Conservation (phyloP, 2,113 vertebrate genomes). For the Serinus canaria region DNA sequence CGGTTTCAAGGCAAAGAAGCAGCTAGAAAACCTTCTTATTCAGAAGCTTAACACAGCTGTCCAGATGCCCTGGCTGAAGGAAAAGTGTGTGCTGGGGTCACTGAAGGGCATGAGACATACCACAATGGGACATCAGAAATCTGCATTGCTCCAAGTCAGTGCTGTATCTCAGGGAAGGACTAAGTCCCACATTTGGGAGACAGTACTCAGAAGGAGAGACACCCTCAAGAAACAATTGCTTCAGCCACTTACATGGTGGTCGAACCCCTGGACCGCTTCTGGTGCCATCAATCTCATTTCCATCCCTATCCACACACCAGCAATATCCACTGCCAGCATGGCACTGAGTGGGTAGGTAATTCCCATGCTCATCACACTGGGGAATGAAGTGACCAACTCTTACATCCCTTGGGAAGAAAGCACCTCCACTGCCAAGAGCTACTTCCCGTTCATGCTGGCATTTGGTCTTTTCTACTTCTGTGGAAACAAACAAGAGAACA, state of each 20-base stretch:
- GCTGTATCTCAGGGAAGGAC: neutral
- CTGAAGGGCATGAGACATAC: neutral
- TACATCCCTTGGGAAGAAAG: constrained; percentile 21
- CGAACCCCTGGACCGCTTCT: constrained; percentile 72
- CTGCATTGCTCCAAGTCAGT: neutral
- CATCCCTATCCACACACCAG: constrained; percentile 89
- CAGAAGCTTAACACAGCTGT: neutral
- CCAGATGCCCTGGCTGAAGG: neutral
- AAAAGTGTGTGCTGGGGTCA: neutral
- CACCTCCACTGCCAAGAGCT: constrained; percentile 43
- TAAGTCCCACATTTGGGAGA: neutral
- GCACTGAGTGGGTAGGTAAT: constrained; percentile 86
- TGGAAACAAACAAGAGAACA: neutral
- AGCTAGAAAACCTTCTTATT: neutral
- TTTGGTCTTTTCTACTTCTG: constrained; percentile 80
- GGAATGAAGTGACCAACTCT: constrained; percentile 78
- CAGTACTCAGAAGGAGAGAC: neutral
- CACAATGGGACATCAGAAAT: neutral
- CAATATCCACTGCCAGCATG: constrained; percentile 82
- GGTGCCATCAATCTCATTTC: constrained; percentile 86
- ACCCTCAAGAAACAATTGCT: neutral
- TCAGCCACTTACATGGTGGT: constrained; percentile 84
- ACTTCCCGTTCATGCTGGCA: constrained; percentile 82
- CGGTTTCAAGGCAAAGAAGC: neutral
- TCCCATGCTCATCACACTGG: constrained; percentile 82